Base-by-base conservation (phyloP, 37 sponge, comb jelly and placozoan genomes). In the Haliclona indistincta region DNA sequence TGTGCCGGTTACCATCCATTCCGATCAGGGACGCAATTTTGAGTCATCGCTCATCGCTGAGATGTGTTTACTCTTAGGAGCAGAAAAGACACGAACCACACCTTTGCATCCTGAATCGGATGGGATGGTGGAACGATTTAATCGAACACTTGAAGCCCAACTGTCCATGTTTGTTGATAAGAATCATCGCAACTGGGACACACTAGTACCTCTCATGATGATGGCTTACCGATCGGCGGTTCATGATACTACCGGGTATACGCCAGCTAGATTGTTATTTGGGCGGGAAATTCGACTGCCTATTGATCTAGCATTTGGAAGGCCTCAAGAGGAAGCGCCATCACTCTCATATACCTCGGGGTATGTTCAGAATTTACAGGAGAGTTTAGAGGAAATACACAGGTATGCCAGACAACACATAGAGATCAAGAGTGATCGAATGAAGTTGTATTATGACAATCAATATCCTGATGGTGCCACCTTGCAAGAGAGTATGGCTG, bases 111-210 rank as follows among this genome's bases (percentile, higher is more conserved):
- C 79, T 19, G 45, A 39, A 39, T 54, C 79, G 0, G 79, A 78
- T 55, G 79, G 68, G 2, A 78, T 78, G 79, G 69, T 78, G 17
- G 79, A 78, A 38, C 38, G 66, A 8, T 68, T 78, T 19, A 78
- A 68, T 36, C 64, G 60, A 19, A 78, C 79, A 38, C 35, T 78
- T 25, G 60, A 68, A 44, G 61, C 30, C 34, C 62, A 68, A 55
- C 32, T 67, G 33, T 34, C 69, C 0, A 54, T n/a, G 43, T 55
- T 67, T 67, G 60, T 61, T 1, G 56, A 55, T 19, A 20, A 68
- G 22, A 32, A 68, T 28, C 69, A 78, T 41, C 67, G 44, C 40
- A 45, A 69, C 62, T 79, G 80, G 62, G 71, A 79, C 32, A 2
- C n/a, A 10, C 36, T 35, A n/a, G 28, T 77, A 0, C 77, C 67